phyloP scores from a whole-genome alignment of 1,140 invertebrate species.

The Dendrolimus kikuchii region DNA sequence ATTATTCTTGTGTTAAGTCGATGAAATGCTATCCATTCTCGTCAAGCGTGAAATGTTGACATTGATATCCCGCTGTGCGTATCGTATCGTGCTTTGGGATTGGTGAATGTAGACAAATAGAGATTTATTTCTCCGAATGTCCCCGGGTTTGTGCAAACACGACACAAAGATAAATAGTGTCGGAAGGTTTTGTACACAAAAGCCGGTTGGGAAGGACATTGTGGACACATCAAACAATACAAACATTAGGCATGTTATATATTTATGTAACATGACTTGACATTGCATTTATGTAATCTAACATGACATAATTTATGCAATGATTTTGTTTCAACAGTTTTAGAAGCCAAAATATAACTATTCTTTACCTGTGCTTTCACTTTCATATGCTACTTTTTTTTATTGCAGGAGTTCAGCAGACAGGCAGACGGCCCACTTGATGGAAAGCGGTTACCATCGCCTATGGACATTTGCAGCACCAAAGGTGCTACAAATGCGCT shows the following conservation, averaged over 20 bases:
- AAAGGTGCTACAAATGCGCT: too few species aligned
- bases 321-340: neutral
- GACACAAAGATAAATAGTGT: conserved; percentile 31
- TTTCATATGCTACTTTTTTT: too few species aligned
- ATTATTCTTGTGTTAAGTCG: conserved; percentile 9
- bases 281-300: conserved; percentile 34
- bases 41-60: conserved; percentile 30
- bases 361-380: too few species aligned
- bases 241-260: conserved; percentile 18
- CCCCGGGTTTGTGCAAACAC: conserved; percentile 46
- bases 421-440: too few species aligned
- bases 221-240: conserved; percentile 27
- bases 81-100: conserved; percentile 22
- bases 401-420: too few species aligned
- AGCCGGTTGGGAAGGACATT: conserved; percentile 27
- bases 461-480: too few species aligned
- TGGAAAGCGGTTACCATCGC: too few species aligned
- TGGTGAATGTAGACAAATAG: conserved; percentile 49
- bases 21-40: conserved; percentile 21
- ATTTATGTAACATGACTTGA: conserved; percentile 21
- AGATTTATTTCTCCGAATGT: conserved; percentile 48
- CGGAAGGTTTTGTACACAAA: conserved; percentile 36
- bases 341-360: too few species aligned
- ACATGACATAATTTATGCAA: conserved; percentile 6
- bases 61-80: conserved; percentile 25